Conservation (phyloP, 1,140 invertebrate species). For the Chironomus striatipennis region DNA sequence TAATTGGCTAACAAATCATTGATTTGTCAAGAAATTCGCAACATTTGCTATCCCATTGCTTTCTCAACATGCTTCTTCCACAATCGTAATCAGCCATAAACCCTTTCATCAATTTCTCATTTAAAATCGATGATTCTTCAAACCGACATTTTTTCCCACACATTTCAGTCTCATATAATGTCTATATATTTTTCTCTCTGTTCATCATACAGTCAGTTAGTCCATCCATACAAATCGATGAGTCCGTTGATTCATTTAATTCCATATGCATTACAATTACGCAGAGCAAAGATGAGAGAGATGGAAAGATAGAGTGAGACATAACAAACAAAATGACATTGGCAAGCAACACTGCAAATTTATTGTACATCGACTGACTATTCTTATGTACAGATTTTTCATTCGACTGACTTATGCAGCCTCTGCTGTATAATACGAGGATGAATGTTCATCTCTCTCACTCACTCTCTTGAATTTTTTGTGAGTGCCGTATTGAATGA, state of each 20-base stretch:
- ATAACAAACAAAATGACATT: constrained; percentile 9
- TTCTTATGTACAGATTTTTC: background rate
- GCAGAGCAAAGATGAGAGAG: background rate
- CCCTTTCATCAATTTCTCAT: too few species aligned
- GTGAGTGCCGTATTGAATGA: background rate
- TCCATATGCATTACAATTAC: constrained; percentile 8
- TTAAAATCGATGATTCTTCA: too few species aligned
- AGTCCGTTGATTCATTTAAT: too few species aligned
- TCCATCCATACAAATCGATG: too few species aligned
- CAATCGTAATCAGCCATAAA: too few species aligned
- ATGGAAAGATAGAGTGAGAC: background rate
- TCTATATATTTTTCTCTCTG: background rate
- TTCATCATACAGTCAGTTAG: background rate
- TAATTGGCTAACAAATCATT: too few species aligned
- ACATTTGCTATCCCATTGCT: too few species aligned
- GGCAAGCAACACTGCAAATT: background rate
- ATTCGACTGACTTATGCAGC: background rate
- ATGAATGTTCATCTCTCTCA: background rate
- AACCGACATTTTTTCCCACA: too few species aligned
- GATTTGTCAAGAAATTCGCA: too few species aligned
- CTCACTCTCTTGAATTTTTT: background rate
- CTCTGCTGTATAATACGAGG: too few species aligned
- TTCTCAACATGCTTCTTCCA: too few species aligned
- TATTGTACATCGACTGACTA: background rate
- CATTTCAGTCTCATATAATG: background rate